These are phyloP conservation scores for Melanostoma mellinum DNA, from an alignment of 2,888 invertebrate species.

Conservation along the genomic window DNA sequence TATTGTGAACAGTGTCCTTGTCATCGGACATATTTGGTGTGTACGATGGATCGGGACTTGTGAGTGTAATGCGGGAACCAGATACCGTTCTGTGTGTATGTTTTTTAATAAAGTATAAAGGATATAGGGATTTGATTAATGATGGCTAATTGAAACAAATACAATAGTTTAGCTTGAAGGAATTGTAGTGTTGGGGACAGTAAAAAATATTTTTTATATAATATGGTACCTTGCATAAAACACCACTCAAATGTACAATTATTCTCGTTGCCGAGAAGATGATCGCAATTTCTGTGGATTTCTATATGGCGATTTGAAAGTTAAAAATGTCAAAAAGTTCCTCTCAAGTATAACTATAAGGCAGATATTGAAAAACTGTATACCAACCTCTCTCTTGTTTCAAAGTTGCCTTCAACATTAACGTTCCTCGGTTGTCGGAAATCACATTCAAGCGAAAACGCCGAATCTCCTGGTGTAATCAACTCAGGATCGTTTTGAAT, in stretches of 20 bases:
- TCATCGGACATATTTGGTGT: constrained; percentile 75
- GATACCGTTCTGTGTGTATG: constrained; percentile 80
- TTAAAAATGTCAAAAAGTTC: constrained; percentile 12
- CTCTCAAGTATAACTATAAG: neutral
- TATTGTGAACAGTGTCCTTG: constrained; percentile 78
- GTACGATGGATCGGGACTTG: constrained; percentile 83
- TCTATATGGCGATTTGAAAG: constrained; percentile 75
- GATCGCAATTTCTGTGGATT: constrained; percentile 81
- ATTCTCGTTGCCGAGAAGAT: constrained; percentile 80
- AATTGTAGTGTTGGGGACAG: constrained; percentile 18
- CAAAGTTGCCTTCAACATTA: constrained; percentile 83
- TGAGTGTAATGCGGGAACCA: constrained; percentile 83
- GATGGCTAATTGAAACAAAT: too few relatives aligned
- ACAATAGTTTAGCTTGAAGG: neutral
- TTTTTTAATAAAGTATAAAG: constrained; percentile 37
- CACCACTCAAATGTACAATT: constrained; percentile 76
- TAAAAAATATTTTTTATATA: constrained; percentile 48
- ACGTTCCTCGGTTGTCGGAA: constrained; percentile 84
- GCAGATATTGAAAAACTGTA: neutral
- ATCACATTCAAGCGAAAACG: constrained; percentile 86
- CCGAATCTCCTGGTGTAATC: constrained; percentile 86
- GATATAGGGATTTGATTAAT: constrained; percentile 51
- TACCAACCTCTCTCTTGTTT: constrained; percentile 81
- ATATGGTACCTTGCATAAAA: constrained; percentile 77
- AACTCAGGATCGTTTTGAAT: constrained; percentile 87